Evolutionary conservation across 2,113 vertebrate species (phyloP), one percentile per base, ranked within the genome.

Genomic region (Phylloscopus trochiloides): DNA sequence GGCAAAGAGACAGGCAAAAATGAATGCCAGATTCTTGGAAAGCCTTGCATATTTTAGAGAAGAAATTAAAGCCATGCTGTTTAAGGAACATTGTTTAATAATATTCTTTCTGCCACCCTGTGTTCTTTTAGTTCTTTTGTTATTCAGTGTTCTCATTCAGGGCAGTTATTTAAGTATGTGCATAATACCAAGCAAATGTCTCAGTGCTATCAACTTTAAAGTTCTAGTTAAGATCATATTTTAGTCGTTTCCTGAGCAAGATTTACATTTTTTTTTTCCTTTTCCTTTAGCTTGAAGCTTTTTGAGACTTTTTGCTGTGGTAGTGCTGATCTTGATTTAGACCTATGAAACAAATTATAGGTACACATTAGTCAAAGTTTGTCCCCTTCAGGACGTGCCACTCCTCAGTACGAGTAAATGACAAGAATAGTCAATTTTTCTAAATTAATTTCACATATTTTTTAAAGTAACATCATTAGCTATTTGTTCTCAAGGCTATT

Each of bases 1-100:
- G 67, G 91, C 84, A 94, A 94, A 96, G 93, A 90, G 58, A 73
- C 67, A 95, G 73, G 82, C 79, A 91, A 86, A 97, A 97, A 97
- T 97, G 95, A 97, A 97, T 94, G 86, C 94, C 97, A 97, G 94
- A 96, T 96, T 97, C 96, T 96, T 95, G 95, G 82, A 96, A 95
- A 92, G 68, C 90, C 93, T 96, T 94, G 91, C 96, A 97, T 96
- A 93, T 96, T 97, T 95, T 94, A 88, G 78, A 83, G 91, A 82
- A 96, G 75, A 90, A 97, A 94, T 94, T 90, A 94, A 97, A 97
- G 74, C 87, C 93, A 96, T 90, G 93, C 63, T 91, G 71, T 51
- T 94, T 92, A 58, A 95, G 86, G 78, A 90, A 88, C 74, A 77
- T 79, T 93, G 74, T 95, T 91, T 94, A 96, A 96, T 91, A 96